phyloP scores from a whole-genome alignment of 2,113 vertebrate species.

The Phocoena sinus region DNA sequence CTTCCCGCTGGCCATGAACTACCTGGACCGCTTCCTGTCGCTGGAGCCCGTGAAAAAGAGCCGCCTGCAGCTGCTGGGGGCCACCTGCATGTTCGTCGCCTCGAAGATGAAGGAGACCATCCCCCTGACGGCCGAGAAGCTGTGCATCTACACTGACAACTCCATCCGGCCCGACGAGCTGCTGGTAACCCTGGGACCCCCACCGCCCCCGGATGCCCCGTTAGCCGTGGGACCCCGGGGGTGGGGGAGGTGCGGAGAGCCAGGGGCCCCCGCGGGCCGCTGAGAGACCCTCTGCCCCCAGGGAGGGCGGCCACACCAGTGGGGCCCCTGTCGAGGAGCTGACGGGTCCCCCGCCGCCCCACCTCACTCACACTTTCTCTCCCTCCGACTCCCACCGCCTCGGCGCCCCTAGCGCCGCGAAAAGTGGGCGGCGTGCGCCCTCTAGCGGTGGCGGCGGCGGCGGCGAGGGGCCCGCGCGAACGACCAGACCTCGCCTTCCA shows the following conservation, averaged over 20 bases:
- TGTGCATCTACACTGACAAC: constrained; percentile 98
- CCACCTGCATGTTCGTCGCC: constrained; percentile 97
- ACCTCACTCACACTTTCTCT: not conserved
- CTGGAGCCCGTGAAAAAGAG: constrained; percentile 93
- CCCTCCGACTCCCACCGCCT: not conserved
- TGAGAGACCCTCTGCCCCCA: not conserved
- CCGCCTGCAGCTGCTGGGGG: constrained; percentile 94
- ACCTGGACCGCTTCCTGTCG: constrained; percentile 97
- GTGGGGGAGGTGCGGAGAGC: not conserved
- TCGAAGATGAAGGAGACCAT: constrained; percentile 99
- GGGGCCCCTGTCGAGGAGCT: not conserved
- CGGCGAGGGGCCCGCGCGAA: not conserved
- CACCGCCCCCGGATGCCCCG: not conserved
- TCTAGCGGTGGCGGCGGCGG: constrained; percentile 48
- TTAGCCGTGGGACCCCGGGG: not conserved
- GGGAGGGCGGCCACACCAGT: not conserved
- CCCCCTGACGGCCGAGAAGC: constrained; percentile 94
- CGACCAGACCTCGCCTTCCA: not conserved
- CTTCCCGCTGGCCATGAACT: constrained; percentile 98
- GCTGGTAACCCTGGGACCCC: constrained; percentile 83
- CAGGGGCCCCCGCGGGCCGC: not conserved
- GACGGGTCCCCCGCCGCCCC: not conserved
- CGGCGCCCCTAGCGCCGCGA: not conserved
- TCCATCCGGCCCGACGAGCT: constrained; percentile 93
- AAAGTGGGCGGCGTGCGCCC: constrained; percentile 65